Evolutionary conservation across 2,888 invertebrate species (phyloP), one percentile per base, ranked within the genome.

Genomic region (Hirtodrosophila histrioides): DNA sequence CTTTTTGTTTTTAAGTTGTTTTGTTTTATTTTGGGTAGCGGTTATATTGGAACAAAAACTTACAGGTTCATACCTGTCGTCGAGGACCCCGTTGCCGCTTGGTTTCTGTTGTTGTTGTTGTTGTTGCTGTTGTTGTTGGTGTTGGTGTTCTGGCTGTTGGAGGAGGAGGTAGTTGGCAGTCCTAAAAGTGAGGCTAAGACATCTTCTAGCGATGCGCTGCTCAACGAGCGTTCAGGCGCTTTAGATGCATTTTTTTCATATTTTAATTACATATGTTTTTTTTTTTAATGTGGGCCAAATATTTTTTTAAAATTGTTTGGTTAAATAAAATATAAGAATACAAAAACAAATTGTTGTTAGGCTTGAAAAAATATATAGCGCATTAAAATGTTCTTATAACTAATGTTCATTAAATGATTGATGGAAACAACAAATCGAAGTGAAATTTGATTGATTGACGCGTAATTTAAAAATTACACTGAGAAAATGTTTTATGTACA

Each of bases 141-240:
- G 67, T 54, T 72, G 68, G 62, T 63, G 75, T 73, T 68, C 64
- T 75, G 65, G 69, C 69, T 79, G 70, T 83, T 80, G 75, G 86
- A 77, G 78, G 79, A 74, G 70, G 77, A 78, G 70, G 79, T 81
- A 75, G 95, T 94, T 89, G 97, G 96, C 90, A 97, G 94, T 90
- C 97, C 97, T 92, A 98, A 94, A 83, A 98, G 94, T 76, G 97
- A 97, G 92, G 98, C 97, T 92, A 98, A 93, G 78, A 98, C 97
- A 93, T 98, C 97, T 93, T 98, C 97, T 91, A 98, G 93, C 78
- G 97, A 98, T 66, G 97, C 96, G 83, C 96, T 96, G 89, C 95
- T 95, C 89, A 95, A 95, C 75, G 95, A 95, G 90, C 94, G 93
- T 88, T 94, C 92, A 86, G 93, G 92, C 89, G 89, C 90, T 79